phyloP scores from a whole-genome alignment of 2,797 vertebrate species.

The Erpetoichthys calabaricus region DNA sequence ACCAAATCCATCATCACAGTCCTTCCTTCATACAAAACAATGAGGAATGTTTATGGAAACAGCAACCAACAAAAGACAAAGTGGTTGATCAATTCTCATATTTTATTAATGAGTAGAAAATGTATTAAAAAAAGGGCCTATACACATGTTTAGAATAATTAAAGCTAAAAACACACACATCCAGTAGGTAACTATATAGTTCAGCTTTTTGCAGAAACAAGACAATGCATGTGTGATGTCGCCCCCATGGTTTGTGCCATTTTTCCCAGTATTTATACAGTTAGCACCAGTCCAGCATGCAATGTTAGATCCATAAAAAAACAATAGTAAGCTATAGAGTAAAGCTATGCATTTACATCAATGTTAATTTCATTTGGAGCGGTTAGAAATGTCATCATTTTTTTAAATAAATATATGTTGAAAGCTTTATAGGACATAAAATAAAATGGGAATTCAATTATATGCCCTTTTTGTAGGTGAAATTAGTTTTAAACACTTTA shows the following conservation, averaged over 20 bases:
- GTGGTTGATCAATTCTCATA: constrained; percentile 50
- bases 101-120: constrained; percentile 99
- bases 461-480: too few relatives aligned
- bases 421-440: too few relatives aligned
- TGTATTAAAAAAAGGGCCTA: constrained; percentile 98
- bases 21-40: too few relatives aligned
- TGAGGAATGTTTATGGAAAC: too few relatives aligned
- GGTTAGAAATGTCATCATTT: too few relatives aligned
- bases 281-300: constrained; percentile 26
- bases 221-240: constrained; percentile 32
- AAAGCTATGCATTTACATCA: constrained; percentile 4
- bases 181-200: constrained; percentile 42
- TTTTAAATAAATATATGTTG: too few relatives aligned
- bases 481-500: too few relatives aligned
- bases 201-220: constrained; percentile 44
- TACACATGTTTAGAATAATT: constrained; percentile 78
- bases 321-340: constrained; percentile 12
- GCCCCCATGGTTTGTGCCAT: constrained; percentile 18
- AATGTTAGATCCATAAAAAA: constrained; percentile 28
- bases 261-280: constrained; percentile 23
- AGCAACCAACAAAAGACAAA: not conserved
- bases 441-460: too few relatives aligned
- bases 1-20: too few relatives aligned
- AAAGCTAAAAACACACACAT: constrained; percentile 86
- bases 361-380: too few relatives aligned